These are phyloP conservation scores for Astur gentilis DNA, from an alignment of 2,113 vertebrate genomes.

Conservation along the genomic window DNA sequence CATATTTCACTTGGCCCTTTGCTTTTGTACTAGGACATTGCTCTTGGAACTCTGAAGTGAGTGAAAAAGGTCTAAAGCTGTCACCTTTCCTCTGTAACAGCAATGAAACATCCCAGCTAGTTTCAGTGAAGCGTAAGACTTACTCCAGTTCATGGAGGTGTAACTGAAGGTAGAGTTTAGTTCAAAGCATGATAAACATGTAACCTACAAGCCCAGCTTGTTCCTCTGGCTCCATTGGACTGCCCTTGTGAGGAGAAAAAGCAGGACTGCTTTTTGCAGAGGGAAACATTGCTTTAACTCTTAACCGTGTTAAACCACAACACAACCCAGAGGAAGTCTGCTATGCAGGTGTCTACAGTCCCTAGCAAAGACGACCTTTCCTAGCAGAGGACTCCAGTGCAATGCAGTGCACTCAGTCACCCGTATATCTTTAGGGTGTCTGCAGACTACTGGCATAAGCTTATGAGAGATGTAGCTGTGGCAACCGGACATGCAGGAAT, in stretches of 20 bases:
- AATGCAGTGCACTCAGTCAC: background rate
- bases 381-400: background rate
- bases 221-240: background rate
- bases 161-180: background rate
- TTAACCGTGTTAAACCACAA: background rate
- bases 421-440: background rate
- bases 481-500: background rate
- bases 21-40: background rate
- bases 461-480: background rate
- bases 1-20: background rate
- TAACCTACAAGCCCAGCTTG: background rate
- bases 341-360: background rate
- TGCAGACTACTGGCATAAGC: background rate
- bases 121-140: background rate
- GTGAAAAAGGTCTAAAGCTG: background rate
- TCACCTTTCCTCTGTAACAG: background rate
- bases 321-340: background rate
- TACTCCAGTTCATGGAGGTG: background rate
- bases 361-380: background rate
- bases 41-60: background rate
- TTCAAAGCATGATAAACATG: background rate
- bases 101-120: background rate
- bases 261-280: background rate
- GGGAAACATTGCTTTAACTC: background rate
- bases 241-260: background rate